These are phyloP conservation scores for Alviniconcha marisindica DNA, from an alignment of 1,140 invertebrate genomes.

Conservation along the genomic window DNA sequence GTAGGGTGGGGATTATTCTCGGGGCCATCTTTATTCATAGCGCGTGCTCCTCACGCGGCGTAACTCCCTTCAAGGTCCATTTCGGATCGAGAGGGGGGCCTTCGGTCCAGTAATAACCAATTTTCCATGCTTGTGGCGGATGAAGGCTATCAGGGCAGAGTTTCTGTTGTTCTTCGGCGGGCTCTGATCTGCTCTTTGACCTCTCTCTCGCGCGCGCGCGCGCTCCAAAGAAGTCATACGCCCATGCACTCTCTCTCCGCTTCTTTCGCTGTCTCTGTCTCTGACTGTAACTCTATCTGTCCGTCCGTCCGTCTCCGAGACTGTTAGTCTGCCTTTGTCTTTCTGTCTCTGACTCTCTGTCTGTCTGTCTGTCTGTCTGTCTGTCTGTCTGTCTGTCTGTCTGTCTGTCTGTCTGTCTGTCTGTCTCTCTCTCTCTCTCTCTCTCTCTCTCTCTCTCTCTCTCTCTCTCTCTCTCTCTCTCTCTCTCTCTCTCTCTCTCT, in stretches of 20 bases:
- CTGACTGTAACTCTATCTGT: neutral
- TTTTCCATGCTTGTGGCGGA: neutral
- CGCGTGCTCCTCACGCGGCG: slow-evolving; percentile 17
- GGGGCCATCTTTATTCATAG: slow-evolving; percentile 31
- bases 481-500: slow-evolving; percentile 17
- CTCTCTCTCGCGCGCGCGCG: too few relatives aligned
- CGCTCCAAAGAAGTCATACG: too few relatives aligned
- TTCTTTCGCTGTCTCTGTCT: neutral
- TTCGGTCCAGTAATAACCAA: slow-evolving; percentile 24
- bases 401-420: neutral
- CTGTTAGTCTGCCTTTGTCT: neutral
- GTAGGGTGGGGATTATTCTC: neutral
- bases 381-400: neutral
- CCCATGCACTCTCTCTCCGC: too few relatives aligned
- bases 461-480: slow-evolving; percentile 14
- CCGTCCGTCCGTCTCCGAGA: neutral
- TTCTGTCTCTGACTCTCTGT: neutral
- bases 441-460: slow-evolving; percentile 5
- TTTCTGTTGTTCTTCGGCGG: neutral
- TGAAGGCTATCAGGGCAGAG: neutral
- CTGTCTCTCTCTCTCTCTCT: slow-evolving; percentile 8
- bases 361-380: neutral
- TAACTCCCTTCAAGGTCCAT: slow-evolving; percentile 17
- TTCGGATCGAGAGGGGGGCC: neutral
- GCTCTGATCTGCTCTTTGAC: neutral